These are phyloP conservation scores for Phalacrocorax carbo DNA, from an alignment of 2,113 vertebrate genomes.

Conservation along the genomic window DNA sequence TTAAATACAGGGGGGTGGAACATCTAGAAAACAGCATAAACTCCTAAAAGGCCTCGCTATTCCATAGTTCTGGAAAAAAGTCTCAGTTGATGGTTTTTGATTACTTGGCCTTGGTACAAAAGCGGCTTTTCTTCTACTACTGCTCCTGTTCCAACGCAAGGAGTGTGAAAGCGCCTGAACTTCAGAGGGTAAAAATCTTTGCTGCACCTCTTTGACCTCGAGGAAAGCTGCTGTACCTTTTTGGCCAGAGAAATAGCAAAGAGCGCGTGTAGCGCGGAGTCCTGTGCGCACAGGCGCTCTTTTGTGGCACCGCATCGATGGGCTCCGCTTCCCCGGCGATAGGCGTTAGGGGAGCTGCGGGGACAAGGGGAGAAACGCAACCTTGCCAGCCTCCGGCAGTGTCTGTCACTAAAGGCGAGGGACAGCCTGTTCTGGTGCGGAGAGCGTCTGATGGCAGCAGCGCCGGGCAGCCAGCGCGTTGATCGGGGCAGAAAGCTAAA, in stretches of 20 bases:
- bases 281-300: accelerated
- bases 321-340: accelerated
- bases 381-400: background rate
- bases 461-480: background rate
- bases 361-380: background rate
- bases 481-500: background rate
- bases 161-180: background rate
- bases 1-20: background rate
- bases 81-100: background rate
- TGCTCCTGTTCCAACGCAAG: background rate
- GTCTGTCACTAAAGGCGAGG: background rate
- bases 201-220: background rate
- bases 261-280: accelerated
- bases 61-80: background rate
- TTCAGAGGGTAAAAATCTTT: background rate
- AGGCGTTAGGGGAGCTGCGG: accelerated
- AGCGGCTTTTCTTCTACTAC: background rate
- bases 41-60: background rate
- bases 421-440: background rate
- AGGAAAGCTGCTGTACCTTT: background rate
- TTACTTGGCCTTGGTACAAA: background rate
- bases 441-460: background rate
- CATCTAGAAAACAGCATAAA: background rate
- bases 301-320: background rate
- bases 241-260: background rate